Evolutionary conservation across 2,888 invertebrate genomes (phyloP).

Genomic region (Rhagonycha fulva): DNA sequence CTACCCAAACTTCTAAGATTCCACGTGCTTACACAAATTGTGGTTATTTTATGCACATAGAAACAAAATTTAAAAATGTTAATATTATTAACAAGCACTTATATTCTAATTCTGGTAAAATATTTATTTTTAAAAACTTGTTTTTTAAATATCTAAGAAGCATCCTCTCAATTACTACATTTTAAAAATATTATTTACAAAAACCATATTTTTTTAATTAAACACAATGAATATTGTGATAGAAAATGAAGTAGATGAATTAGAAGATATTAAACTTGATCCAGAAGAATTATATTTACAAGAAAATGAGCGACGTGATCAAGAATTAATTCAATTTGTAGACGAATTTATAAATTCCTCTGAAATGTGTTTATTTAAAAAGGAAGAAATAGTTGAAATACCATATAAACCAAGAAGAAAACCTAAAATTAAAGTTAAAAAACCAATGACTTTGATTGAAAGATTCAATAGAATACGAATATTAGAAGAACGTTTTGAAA

Average conservation of each 20-base stretch:
- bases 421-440: not conserved
- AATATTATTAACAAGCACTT: no score
- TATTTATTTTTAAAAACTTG: no score
- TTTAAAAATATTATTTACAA: not conserved
- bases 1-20: no score
- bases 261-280: not conserved
- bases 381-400: not conserved
- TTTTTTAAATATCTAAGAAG: not conserved
- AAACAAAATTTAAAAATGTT: no score
- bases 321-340: conserved; percentile 16
- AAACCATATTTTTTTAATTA: not conserved
- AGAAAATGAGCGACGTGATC: conserved; percentile 5
- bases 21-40: no score
- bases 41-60: no score
- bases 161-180: not conserved
- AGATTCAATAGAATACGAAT: not conserved
- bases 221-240: not conserved
- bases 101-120: no score
- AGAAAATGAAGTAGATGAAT: not conserved
- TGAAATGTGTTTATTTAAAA: not conserved
- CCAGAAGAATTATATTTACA: conserved; percentile 3
- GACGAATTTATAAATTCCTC: conserved; percentile 18
- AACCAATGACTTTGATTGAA: not conserved
- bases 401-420: not conserved
- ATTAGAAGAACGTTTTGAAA: not conserved